These are phyloP conservation scores for Tapera naevia DNA, from an alignment of 2,797 vertebrate genomes.

Conservation along the genomic window DNA sequence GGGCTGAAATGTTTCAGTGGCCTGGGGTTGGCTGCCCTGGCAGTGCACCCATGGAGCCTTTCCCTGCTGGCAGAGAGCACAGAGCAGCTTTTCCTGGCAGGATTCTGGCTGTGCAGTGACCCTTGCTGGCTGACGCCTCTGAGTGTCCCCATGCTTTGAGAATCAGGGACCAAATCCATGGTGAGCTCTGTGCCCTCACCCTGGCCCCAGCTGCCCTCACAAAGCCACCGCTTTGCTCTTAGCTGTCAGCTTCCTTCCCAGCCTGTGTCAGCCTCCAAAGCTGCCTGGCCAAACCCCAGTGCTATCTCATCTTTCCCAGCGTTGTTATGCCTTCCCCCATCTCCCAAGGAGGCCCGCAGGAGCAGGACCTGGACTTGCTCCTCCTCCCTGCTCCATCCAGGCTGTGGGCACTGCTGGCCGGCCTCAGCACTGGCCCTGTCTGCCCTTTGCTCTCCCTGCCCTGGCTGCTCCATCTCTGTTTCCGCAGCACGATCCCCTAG, in stretches of 20 bases:
- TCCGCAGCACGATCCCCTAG: fast-evolving
- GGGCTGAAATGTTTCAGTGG: neutral
- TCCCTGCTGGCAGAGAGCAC: neutral
- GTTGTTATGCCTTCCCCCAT: neutral
- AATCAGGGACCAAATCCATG: neutral
- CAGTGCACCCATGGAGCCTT: neutral
- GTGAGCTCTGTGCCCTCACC: fast-evolving
- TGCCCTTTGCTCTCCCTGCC: constrained; percentile 41
- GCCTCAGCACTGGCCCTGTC: neutral
- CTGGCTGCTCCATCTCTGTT: fast-evolving
- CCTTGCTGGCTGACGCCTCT: neutral
- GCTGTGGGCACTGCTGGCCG: neutral
- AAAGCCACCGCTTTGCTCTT: neutral
- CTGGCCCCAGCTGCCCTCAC: neutral
- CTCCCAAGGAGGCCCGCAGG: neutral
- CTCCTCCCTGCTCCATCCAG: neutral
- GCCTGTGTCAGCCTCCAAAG: neutral
- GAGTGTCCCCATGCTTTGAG: neutral
- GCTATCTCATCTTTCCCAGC: neutral
- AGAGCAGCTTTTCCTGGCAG: neutral
- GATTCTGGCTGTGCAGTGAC: neutral
- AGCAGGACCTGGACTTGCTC: neutral
- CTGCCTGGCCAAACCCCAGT: neutral
- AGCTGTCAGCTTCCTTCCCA: neutral
- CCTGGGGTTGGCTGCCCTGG: neutral